Evolutionary conservation across 1,140 invertebrate species (phyloP).

Genomic region (Drosophila baimaii): DNA sequence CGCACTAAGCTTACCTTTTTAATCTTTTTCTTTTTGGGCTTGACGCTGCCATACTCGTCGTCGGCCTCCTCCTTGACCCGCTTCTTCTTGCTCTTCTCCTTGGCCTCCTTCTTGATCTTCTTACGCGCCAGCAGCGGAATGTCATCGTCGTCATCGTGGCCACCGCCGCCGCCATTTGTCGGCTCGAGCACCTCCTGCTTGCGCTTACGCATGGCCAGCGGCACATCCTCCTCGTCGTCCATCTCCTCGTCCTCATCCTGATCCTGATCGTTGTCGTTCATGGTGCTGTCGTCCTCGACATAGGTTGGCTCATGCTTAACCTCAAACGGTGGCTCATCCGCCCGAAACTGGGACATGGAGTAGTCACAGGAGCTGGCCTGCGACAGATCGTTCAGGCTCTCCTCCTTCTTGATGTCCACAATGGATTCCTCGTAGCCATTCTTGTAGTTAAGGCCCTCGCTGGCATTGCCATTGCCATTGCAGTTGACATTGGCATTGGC

Average conservation of each 20-base stretch:
- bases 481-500: slow-evolving; percentile 4
- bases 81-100: slow-evolving; percentile 86
- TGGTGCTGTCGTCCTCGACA: slow-evolving; percentile 61
- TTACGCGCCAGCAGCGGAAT: slow-evolving; percentile 87
- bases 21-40: slow-evolving; percentile 86
- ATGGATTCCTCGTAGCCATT: slow-evolving; percentile 75
- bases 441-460: slow-evolving; percentile 76
- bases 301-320: slow-evolving; percentile 69
- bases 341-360: slow-evolving; percentile 87
- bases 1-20: slow-evolving; percentile 69
- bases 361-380: slow-evolving; percentile 88
- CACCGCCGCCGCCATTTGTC: slow-evolving; percentile 20
- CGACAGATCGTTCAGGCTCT: slow-evolving; percentile 84
- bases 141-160: slow-evolving; percentile 86
- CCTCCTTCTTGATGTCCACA: slow-evolving; percentile 71
- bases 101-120: slow-evolving; percentile 87
- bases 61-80: slow-evolving; percentile 87
- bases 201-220: slow-evolving; percentile 87
- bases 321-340: slow-evolving; percentile 84
- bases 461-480: slow-evolving; percentile 41
- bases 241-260: slow-evolving; percentile 89
- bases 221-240: slow-evolving; percentile 90
- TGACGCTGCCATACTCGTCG: slow-evolving; percentile 86
- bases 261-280: slow-evolving; percentile 85
- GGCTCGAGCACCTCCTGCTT: slow-evolving; percentile 53